Evolutionary conservation across 1,140 invertebrate genomes (phyloP).

Genomic region (Pristionchus pacificus): DNA sequence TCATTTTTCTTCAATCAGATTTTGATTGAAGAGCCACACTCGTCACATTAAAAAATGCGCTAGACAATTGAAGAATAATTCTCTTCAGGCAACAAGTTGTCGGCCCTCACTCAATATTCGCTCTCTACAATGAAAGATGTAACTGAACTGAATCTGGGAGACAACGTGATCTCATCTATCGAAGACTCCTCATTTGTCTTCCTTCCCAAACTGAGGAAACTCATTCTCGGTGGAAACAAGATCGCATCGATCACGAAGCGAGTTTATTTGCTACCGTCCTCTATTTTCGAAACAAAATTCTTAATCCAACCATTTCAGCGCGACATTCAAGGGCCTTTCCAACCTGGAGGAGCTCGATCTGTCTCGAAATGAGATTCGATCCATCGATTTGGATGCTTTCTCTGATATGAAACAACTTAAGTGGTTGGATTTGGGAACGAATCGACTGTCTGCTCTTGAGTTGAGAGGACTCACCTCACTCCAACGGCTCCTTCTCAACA

Average conservation of each 20-base stretch:
- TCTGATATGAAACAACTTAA: neutral
- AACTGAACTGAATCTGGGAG: neutral
- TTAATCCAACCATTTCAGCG: neutral
- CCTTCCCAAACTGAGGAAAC: neutral
- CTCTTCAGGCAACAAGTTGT: no score
- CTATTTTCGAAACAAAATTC: neutral
- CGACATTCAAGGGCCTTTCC: neutral
- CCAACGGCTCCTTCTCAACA: neutral
- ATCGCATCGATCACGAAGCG: neutral
- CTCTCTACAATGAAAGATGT: neutral
- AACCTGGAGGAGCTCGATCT: neutral
- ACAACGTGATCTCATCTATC: neutral
- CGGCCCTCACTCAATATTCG: no score
- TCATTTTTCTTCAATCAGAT: no score
- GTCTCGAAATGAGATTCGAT: neutral
- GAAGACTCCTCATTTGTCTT: neutral
- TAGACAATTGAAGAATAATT: no score
- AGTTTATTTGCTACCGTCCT: no score
- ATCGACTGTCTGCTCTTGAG: neutral
- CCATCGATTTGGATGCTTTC: neutral
- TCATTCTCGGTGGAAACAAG: neutral
- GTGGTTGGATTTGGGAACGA: neutral
- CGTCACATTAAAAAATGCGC: no score
- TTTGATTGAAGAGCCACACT: no score
- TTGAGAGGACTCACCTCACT: neutral